Evolutionary conservation across 2,113 vertebrate species (phyloP), one percentile per base, ranked within the genome.

Genomic region (Cervus canadensis): DNA sequence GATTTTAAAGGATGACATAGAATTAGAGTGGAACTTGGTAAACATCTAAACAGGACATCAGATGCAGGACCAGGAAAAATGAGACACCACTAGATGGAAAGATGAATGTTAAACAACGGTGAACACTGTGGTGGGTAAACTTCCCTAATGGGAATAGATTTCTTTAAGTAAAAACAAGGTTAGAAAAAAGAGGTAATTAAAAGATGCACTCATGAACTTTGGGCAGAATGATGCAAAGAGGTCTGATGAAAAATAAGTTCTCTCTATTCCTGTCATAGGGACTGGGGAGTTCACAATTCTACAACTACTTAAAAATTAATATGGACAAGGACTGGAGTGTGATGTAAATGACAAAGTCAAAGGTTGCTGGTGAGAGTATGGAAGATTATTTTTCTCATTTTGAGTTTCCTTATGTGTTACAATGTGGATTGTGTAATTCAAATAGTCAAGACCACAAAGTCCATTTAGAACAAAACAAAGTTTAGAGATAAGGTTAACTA

Each of bases 401-500:
- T 30, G 43, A 59, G 26, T 43, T 91, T 92, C 91, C 52, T 64
- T 87, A 91, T 57, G 33, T 74, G 48, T 52, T 64, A 11, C 36
- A 50, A 74, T 82, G 45, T 82, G 87, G 59, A 56, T 36, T 11
- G 0, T 64, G 25, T 86, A 87, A 94, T 52, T 92, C 21, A 76
- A 82, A 52, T 57, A 81, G 9, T 95, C 33, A 64, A 92, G 33
- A 76, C 11, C 23, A 76, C 59, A 76, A 82, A 94, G 30, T 43
- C 17, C 26, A 81, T 74, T 87, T 30, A 62, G 76, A 82, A 84
- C 3, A 54, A 95, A 86, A 67, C 50, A 50, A 50, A 25, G 5
- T 40, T 95, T 89, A 95, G 40, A 57, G 40, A 64, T 96, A 84
- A 87, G 50, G 43, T 91, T 93, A 96, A 94, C 82, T 82, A 1